These are phyloP conservation scores for Sebastes iracundus DNA, from an alignment of 2,797 vertebrate species.

Conservation along the genomic window DNA sequence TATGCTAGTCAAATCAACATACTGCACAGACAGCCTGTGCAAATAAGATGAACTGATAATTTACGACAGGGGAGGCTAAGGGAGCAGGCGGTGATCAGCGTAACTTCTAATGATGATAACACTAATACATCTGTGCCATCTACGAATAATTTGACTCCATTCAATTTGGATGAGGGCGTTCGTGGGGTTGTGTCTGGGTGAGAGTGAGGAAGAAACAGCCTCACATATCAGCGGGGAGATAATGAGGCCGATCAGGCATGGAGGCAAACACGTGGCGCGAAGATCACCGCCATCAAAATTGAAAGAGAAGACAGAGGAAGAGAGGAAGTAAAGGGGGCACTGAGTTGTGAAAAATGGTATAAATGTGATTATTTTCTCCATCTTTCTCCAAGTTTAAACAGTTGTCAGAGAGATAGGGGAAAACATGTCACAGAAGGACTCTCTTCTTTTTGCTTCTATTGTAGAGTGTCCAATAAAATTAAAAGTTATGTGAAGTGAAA, in stretches of 20 bases:
- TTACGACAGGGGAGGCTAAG: conserved; percentile 9
- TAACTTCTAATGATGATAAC: conserved; percentile 50
- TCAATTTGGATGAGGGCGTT: conserved; percentile 21
- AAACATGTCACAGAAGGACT: conserved; percentile 4
- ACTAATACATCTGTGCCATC: conserved; percentile 23
- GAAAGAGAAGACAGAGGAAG: conserved; percentile 7
- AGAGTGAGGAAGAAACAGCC: conserved; percentile 40
- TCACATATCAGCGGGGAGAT: conserved; percentile 42
- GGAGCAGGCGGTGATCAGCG: conserved; percentile 31
- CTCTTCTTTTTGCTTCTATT: neutral
- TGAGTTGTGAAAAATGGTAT: conserved; percentile 21
- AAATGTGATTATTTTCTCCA: conserved; percentile 2
- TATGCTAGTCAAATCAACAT: conserved; percentile 10
- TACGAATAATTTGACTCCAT: conserved; percentile 46
- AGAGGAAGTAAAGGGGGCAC: neutral
- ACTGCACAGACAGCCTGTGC: conserved; percentile 1
- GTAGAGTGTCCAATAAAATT: neutral
- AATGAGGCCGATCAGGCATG: conserved; percentile 57
- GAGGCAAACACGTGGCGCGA: conserved; percentile 31
- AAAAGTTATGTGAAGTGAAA: neutral
- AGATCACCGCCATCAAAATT: conserved; percentile 29
- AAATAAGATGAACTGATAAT: conserved; percentile 26
- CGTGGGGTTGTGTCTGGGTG: conserved; percentile 31
- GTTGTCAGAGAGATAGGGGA: neutral
- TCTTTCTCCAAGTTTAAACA: neutral